phyloP scores from a whole-genome alignment of 1,140 invertebrate genomes.

The Uloborus diversus region DNA sequence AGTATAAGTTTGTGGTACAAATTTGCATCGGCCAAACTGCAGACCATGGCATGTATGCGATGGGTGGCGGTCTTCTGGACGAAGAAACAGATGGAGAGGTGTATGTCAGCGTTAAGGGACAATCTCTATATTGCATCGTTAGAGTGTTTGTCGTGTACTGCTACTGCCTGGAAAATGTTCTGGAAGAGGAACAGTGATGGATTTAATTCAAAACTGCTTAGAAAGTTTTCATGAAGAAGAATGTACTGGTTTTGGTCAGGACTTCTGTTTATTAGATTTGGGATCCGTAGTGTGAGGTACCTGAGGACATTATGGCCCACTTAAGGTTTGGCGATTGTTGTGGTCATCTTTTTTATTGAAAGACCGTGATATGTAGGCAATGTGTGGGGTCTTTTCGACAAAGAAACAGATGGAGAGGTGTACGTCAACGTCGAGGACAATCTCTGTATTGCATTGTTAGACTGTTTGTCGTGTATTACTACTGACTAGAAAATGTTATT shows the following conservation, averaged over 20 bases:
- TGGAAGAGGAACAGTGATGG: no score
- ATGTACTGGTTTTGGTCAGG: no score
- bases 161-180: conserved; percentile 15
- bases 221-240: no score
- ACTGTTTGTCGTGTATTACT: conserved; percentile 22
- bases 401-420: conserved; percentile 8
- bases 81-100: conserved; percentile 15
- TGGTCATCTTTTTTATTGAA: no score
- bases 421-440: conserved; percentile 8
- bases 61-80: conserved; percentile 17
- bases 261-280: no score
- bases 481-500: no score
- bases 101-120: conserved; percentile 2
- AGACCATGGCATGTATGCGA: conserved; percentile 17
- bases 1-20: conserved; percentile 33
- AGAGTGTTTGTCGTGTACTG: conserved; percentile 20
- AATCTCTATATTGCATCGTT: conserved; percentile 27
- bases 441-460: conserved; percentile 27
- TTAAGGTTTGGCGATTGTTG: no score
- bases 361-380: conserved; percentile 12
- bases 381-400: conserved; percentile 24
- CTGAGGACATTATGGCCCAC: no score
- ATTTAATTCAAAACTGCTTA: no score
- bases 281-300: no score
- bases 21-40: conserved; percentile 20